These are phyloP conservation scores for Eulemur mongoz DNA, from an alignment of 2,797 vertebrate species.

Conservation along the genomic window DNA sequence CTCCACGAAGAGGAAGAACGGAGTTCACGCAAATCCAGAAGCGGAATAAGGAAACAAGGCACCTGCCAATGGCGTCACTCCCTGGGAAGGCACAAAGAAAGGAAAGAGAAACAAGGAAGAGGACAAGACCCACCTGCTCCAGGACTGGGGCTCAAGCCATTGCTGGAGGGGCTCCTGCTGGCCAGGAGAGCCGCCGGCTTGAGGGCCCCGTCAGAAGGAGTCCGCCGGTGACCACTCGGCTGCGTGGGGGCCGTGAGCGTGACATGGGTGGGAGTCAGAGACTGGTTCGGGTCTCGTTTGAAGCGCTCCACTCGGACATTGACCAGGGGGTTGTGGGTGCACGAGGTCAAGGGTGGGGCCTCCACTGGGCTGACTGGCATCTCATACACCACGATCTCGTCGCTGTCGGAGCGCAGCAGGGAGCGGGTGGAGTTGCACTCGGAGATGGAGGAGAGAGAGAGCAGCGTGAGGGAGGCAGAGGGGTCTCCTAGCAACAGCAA, in stretches of 20 bases:
- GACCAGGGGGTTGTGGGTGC: slow-evolving; percentile 92
- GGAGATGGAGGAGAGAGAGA: slow-evolving; percentile 95
- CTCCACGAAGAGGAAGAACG: neutral
- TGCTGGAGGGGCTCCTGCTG: slow-evolving; percentile 86
- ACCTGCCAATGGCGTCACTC: neutral
- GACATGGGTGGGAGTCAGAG: slow-evolving; percentile 96
- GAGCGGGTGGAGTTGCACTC: slow-evolving; percentile 98
- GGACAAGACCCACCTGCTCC: slow-evolving; percentile 84
- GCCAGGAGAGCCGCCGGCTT: slow-evolving; percentile 85
- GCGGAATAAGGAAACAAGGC: neutral
- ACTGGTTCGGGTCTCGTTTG: slow-evolving; percentile 95
- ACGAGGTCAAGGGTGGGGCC: slow-evolving; percentile 81
- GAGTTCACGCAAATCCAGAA: neutral
- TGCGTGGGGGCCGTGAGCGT: slow-evolving; percentile 87
- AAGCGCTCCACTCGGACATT: slow-evolving; percentile 96
- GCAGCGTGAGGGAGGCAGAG: slow-evolving; percentile 91
- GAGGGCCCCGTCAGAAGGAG: slow-evolving; percentile 96
- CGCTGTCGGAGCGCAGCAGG: slow-evolving; percentile 93
- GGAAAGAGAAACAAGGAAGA: neutral
- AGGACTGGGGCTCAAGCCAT: slow-evolving; percentile 83
- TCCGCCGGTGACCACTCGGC: slow-evolving; percentile 89
- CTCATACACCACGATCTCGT: slow-evolving; percentile 92
- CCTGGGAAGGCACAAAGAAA: neutral
- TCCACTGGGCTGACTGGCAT: slow-evolving; percentile 87
- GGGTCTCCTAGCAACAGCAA: slow-evolving; percentile 85